A percentile compares a stretch with the other conserved stretches of the same genome.
Evolutionary conservation across 2,113 vertebrate genomes (phyloP).

Genomic region (Forbesichthys agassizii): DNA sequence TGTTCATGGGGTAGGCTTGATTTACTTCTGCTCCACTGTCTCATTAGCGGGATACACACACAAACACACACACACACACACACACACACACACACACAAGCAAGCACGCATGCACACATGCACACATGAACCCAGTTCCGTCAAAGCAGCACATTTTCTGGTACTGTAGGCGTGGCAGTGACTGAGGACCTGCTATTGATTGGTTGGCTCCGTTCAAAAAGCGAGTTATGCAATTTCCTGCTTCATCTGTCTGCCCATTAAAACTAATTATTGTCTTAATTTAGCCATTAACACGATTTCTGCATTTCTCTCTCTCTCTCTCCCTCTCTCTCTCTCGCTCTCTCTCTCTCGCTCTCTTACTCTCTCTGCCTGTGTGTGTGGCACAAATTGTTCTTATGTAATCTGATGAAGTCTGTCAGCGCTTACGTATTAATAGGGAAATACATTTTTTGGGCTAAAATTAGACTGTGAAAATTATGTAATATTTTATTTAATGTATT

Average conservation of each 20-base stretch:
- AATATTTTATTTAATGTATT: conserved; percentile 26
- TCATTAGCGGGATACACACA: not conserved
- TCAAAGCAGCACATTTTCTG: conserved; percentile 10
- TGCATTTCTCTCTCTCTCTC: not conserved
- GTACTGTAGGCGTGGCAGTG: conserved; percentile 15
- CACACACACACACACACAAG: not conserved
- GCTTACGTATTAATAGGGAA: conserved; percentile 47
- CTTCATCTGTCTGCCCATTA: conserved; percentile 39
- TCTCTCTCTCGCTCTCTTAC: not conserved
- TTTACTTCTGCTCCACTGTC: not conserved
- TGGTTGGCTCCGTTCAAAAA: conserved; percentile 41
- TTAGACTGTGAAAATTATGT: conserved; percentile 27
- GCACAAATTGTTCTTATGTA: conserved; percentile 53
- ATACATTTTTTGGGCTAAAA: conserved; percentile 28
- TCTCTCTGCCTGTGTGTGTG: not conserved
- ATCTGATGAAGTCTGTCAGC: conserved; percentile 53
- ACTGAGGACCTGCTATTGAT: conserved; percentile 53
- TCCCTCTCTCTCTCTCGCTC: not conserved
- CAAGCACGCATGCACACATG: not conserved
- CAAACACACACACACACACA: not conserved
- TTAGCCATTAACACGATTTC: conserved; percentile 53
- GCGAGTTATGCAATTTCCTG: conserved; percentile 53
- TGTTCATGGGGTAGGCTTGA: conserved; percentile 7
- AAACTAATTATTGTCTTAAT: conserved; percentile 55
- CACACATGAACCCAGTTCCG: conserved; percentile 1